Evolutionary conservation across 2,888 invertebrate genomes (phyloP).

Genomic region (Barypeithes pellucidus): DNA sequence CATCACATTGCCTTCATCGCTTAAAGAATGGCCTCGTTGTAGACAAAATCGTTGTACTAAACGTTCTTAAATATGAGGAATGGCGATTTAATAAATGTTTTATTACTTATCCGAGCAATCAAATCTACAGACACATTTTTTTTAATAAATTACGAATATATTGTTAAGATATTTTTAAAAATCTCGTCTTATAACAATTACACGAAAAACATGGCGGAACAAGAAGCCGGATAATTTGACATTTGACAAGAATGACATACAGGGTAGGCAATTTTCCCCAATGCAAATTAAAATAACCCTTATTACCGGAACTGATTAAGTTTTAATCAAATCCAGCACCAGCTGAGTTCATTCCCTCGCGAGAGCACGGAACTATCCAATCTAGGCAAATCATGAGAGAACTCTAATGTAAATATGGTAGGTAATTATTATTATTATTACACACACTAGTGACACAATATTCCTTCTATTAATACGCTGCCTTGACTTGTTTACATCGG

Average conservation of each 20-base stretch:
- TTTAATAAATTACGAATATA: not conserved
- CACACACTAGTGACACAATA: too few species aligned
- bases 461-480: too few species aligned
- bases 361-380: too few species aligned
- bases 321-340: not conserved
- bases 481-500: too few species aligned
- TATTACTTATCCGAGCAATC: not conserved
- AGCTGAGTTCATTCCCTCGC: too few species aligned
- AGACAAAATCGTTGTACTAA: not conserved
- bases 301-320: not conserved
- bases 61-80: not conserved
- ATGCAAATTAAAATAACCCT: too few species aligned
- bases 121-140: not conserved
- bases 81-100: not conserved
- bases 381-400: too few species aligned
- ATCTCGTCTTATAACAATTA: not conserved
- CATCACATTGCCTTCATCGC: not conserved
- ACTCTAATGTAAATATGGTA: too few species aligned
- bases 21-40: not conserved
- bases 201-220: constrained; percentile 10
- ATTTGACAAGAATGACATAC: not conserved
- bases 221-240: constrained; percentile 10
- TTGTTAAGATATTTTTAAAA: constrained; percentile 5
- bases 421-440: too few species aligned
- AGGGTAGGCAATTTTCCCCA: too few species aligned